These are phyloP conservation scores for Peribatodes rhomboidaria DNA, from an alignment of 2,888 invertebrate genomes.

Conservation along the genomic window DNA sequence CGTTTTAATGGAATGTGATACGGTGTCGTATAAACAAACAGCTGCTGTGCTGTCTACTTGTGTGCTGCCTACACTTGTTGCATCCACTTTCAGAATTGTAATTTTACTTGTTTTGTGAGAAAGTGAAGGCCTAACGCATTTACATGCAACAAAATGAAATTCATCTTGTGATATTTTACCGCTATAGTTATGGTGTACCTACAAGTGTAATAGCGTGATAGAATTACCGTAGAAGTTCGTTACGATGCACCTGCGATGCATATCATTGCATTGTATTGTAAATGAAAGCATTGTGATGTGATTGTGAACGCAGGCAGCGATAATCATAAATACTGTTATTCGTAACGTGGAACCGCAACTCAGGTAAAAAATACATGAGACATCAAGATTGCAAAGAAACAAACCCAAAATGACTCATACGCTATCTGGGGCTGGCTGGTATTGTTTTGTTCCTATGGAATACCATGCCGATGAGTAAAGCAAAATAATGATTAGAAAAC, in stretches of 20 bases:
- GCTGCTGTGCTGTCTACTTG: conserved; percentile 54
- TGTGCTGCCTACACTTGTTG: conserved; percentile 66
- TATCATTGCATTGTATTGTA: conserved; percentile 60
- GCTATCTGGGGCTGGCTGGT: conserved; percentile 69
- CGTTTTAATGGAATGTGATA: conserved; percentile 38
- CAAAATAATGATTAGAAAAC: conserved; percentile 44
- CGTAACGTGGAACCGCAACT: conserved; percentile 62
- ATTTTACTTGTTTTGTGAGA: conserved; percentile 75
- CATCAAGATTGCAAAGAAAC: conserved; percentile 64
- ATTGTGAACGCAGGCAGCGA: conserved; percentile 64
- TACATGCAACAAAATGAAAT: conserved; percentile 60
- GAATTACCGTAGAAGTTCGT: conserved; percentile 67
- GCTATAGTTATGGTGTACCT: conserved; percentile 67
- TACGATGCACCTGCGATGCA: conserved; percentile 82
- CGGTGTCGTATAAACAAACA: conserved; percentile 42
- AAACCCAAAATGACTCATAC: conserved; percentile 81
- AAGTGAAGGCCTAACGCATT: conserved; percentile 71
- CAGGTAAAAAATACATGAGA: conserved; percentile 68
- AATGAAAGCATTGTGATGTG: conserved; percentile 55
- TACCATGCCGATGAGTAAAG: conserved; percentile 75
- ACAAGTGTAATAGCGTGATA: conserved; percentile 61
- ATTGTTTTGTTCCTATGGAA: conserved; percentile 81
- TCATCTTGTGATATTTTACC: conserved; percentile 72
- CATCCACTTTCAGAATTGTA: conserved; percentile 79
- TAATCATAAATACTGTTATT: conserved; percentile 66